These are phyloP conservation scores for Rhombomys opimus DNA, from an alignment of 2,113 vertebrate species.

Conservation along the genomic window DNA sequence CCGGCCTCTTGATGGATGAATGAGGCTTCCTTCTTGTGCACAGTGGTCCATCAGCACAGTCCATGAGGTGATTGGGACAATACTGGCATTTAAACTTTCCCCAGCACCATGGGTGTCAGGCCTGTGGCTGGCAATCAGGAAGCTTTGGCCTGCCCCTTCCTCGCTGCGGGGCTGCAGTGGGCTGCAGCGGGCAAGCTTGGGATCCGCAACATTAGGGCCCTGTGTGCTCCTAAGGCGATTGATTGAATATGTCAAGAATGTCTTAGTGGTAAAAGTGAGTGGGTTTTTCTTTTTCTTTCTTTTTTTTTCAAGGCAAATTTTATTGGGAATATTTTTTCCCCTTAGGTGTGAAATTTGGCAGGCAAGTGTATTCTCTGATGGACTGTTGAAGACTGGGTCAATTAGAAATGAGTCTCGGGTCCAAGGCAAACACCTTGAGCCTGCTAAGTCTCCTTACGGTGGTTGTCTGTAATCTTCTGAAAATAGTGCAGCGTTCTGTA, in stretches of 20 bases:
- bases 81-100: neutral
- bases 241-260: constrained; percentile 21
- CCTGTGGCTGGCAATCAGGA: neutral
- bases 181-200: neutral
- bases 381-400: constrained; percentile 83
- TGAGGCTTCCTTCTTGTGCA: neutral
- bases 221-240: constrained; percentile 35
- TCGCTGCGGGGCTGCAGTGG: neutral
- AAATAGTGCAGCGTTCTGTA: constrained; percentile 80
- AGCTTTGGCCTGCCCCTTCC: neutral
- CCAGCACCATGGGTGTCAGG: neutral
- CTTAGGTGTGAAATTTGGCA: constrained; percentile 88
- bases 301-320: constrained; percentile 77
- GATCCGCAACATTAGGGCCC: constrained; percentile 18
- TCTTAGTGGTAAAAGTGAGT: constrained; percentile 72
- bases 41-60: neutral
- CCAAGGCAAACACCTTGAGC: constrained; percentile 87
- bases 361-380: constrained; percentile 75
- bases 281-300: neutral
- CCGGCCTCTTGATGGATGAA: neutral
- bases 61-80: neutral
- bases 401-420: constrained; percentile 84
- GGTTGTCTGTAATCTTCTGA: constrained; percentile 85
- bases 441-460: constrained; percentile 83
- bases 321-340: constrained; percentile 78